phyloP scores from a whole-genome alignment of 2,113 vertebrate species.

The Macquaria australasica region DNA sequence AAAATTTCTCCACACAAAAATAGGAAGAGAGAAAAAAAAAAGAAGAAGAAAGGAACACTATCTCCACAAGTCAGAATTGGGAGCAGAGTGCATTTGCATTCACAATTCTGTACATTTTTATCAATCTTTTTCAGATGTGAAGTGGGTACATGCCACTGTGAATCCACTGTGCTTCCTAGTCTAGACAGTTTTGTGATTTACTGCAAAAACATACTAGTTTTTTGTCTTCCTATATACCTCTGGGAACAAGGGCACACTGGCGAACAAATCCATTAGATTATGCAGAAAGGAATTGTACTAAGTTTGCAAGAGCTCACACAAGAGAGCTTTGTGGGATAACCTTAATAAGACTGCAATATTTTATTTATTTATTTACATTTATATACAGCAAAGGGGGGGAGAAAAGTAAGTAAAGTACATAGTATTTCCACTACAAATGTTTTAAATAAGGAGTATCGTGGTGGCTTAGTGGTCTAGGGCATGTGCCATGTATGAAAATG shows the following conservation, averaged over 20 bases:
- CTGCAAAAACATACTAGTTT: neutral
- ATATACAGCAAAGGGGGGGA: neutral
- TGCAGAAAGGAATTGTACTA: slow-evolving; percentile 22
- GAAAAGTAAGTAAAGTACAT: neutral
- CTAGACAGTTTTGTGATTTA: slow-evolving; percentile 19
- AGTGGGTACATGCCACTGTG: slow-evolving; percentile 15
- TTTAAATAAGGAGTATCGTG: neutral
- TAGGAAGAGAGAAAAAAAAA: neutral
- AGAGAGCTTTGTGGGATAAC: slow-evolving; percentile 27
- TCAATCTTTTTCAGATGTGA: slow-evolving; percentile 37
- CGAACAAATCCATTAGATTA: slow-evolving; percentile 45
- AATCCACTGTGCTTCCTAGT: neutral
- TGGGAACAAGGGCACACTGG: neutral
- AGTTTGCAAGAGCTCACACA: slow-evolving; percentile 22
- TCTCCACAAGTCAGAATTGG: slow-evolving; percentile 44
- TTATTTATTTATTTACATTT: no score
- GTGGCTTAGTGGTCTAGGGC: neutral
- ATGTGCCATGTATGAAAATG: neutral
- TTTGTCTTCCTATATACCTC: slow-evolving; percentile 37
- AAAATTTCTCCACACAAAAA: slow-evolving; percentile 40
- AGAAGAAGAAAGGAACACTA: slow-evolving; percentile 33
- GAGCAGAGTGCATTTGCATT: slow-evolving; percentile 43
- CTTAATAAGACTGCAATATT: neutral
- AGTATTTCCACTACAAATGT: neutral
- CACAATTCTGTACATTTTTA: slow-evolving; percentile 43